Percentiles rank a stretch among this genome's conserved stretches.
Conservation (phyloP, 2,888 invertebrate species). For the Cheilosia vernalis region DNA sequence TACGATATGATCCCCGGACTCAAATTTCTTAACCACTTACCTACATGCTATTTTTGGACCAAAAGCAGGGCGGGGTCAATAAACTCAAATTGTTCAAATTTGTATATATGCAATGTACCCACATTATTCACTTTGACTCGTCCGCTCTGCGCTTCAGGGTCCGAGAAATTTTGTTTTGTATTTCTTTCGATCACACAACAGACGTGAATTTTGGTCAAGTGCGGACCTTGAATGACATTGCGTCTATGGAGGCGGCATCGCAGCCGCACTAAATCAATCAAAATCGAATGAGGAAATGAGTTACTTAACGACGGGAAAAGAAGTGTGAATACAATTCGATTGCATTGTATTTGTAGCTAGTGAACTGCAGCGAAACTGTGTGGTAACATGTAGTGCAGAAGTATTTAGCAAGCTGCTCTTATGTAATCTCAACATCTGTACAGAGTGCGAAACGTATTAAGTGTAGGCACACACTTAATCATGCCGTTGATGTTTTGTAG, state of each 20-base stretch:
- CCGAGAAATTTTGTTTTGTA: neutral
- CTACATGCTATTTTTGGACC: conserved; percentile 6
- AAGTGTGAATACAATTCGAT: neutral
- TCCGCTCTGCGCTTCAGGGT: conserved; percentile 28
- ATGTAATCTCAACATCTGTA: conserved; percentile 47
- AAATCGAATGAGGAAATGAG: conserved; percentile 28
- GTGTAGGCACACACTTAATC: conserved; percentile 59
- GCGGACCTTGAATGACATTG: conserved; percentile 30
- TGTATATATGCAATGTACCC: neutral
- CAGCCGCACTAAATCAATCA: conserved; percentile 25
- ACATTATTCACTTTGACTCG: conserved; percentile 30
- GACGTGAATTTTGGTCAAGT: conserved; percentile 16
- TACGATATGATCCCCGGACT: conserved; percentile 20
- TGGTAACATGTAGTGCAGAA: conserved; percentile 28
- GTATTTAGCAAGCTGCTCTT: conserved; percentile 34
- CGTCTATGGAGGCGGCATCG: neutral
- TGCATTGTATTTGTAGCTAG: conserved; percentile 5
- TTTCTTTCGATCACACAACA: conserved; percentile 3
- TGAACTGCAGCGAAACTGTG: conserved; percentile 19
- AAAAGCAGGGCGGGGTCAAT: conserved; percentile 36
- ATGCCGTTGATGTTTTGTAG: conserved; percentile 22
- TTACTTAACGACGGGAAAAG: conserved; percentile 1
- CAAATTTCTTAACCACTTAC: conserved; percentile 30
- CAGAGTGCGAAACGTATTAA: conserved; percentile 45
- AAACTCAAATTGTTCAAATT: conserved; percentile 6